Evolutionary conservation across 1,140 invertebrate genomes (phyloP), one percentile per base, ranked within the genome.

Genomic region (Streblospio benedicti): DNA sequence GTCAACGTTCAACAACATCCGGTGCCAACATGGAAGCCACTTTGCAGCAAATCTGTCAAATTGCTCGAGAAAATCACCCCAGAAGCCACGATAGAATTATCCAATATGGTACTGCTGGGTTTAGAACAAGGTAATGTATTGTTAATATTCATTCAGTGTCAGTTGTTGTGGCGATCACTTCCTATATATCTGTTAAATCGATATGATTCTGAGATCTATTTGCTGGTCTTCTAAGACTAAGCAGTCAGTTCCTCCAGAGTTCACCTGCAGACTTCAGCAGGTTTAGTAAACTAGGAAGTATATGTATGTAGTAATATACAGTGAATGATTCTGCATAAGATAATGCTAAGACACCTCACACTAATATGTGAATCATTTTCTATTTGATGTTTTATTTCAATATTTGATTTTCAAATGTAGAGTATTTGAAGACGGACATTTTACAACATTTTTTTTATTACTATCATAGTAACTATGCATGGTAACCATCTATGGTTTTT

Each of bases 31-130:
- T n/a, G n/a, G n/a, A n/a, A n/a, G n/a, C n/a, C n/a, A n/a, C n/a
- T n/a, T n/a, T n/a, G n/a, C n/a, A n/a, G n/a, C n/a, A n/a, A n/a
- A n/a, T n/a, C n/a, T n/a, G n/a, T n/a, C n/a, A n/a, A n/a, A n/a
- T n/a, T n/a, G n/a, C n/a, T n/a, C n/a, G n/a, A 25, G 61, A 67
- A 32, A 67, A 72, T 27, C 75, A 81, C 68, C 69, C 69, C 3
- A 77, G 75, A 50, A 73, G 52, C 28, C 30, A 54, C 14, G 64
- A 69, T 25, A 72, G 47, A 33, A 50, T 57, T 25, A 78, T 85
- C 56, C 71, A 82, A 59, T 88, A 87, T 81, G 86, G 86, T 62
- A 87, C 86, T 27, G 84, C 86, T 35, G 86, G 86, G 43, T 87
- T 87, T 70, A 76, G 86, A 72, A 80, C 81, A 1, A 83, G 79